Base-by-base conservation (phyloP, 1,140 invertebrate genomes). In the Asbolus verrucosus region DNA sequence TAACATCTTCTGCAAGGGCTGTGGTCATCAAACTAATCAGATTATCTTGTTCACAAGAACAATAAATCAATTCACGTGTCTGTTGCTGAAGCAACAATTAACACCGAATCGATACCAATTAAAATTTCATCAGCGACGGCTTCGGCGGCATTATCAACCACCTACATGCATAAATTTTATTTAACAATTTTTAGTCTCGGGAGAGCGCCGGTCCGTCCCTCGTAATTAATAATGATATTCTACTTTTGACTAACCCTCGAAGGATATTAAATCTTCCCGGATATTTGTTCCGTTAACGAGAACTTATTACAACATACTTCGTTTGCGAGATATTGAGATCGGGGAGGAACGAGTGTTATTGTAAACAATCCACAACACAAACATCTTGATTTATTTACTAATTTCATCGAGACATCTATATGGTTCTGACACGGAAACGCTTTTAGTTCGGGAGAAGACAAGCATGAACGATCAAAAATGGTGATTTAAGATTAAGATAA, bases 1-100 rank as follows among this genome's bases (percentile, higher is more conserved):
- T 73, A 73, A 70, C 67, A 72, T 72, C 71, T 72, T 36, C 65
- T 30, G 19, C 30, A 61, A n/a, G 67, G 46, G 50, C 60, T 69
- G 65, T 65, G 70, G 70, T 72, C 70, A 72, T 72, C 46, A 41
- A 59, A 15, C 61, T 65, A 65, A 65, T 65, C 36, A 43, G 39
- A 46, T 65, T 65, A 65, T 30, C 36, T 2, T 65, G 21, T 46
- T 65, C 38, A 41, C 36, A 65, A 43, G 36, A 65, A 65, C 62
- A 65, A 65, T 65, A 65, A 65, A 65, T 65, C 62, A 65, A 65
- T 65, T 41, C 62, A 65, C 62, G 38, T 54, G 46, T 24, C 46
- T 54, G 46, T 54, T 54, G 19, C 27, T 54, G 43, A 50, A 50
- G 43, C 16, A 50, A 54, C 46, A 54, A 54, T 54, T 54, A 54